phyloP scores from a whole-genome alignment of 2,888 invertebrate genomes.

The Mimachlamys varia region DNA sequence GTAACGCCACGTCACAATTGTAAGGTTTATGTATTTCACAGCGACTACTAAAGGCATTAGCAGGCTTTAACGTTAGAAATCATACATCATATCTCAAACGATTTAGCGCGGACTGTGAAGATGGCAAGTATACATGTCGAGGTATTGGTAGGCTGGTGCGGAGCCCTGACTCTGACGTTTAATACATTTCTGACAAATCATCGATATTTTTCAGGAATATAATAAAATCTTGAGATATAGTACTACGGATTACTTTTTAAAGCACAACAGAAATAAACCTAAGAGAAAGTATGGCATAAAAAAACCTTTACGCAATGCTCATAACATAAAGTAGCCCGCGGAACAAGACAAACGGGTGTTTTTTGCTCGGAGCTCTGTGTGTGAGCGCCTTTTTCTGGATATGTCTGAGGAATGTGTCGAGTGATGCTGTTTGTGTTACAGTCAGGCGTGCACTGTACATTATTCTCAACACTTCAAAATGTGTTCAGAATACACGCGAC shows the following conservation, averaged over 20 bases:
- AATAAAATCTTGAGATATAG: not conserved
- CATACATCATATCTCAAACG: conserved; percentile 16
- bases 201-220: not conserved
- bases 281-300: not conserved
- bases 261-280: not conserved
- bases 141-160: not conserved
- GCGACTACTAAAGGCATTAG: not conserved
- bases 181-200: not conserved
- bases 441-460: not conserved
- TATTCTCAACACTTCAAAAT: conserved; percentile 6
- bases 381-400: not conserved
- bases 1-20: not conserved
- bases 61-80: not conserved
- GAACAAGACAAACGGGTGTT: not conserved
- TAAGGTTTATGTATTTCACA: conserved; percentile 12
- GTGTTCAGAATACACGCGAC: not conserved
- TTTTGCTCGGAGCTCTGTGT: not conserved
- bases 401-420: not conserved
- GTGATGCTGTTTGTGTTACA: not conserved
- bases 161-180: not conserved
- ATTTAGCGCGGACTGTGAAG: not conserved
- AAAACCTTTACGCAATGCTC: not conserved
- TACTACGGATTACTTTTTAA: not conserved
- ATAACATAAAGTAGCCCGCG: not conserved
- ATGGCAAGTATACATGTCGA: not conserved